These are phyloP conservation scores for Nesometra sesokonis DNA, from an alignment of 35 echinoderm and acorn worm genomes.

Conservation along the genomic window DNA sequence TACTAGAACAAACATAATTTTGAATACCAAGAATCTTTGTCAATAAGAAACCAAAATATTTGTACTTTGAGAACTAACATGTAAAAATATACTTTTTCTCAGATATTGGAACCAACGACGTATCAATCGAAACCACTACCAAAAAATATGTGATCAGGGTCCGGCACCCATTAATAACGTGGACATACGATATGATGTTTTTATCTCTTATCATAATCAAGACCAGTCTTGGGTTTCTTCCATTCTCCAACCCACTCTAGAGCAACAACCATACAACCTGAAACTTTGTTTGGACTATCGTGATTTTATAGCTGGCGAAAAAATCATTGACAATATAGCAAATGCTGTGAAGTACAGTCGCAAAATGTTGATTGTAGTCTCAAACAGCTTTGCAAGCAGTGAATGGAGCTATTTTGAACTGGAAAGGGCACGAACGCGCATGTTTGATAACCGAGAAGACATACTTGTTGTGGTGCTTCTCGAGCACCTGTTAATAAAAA, in stretches of 20 bases:
- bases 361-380: slow-evolving; percentile 32
- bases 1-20: too few relatives aligned
- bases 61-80: neutral
- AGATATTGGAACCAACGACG: neutral
- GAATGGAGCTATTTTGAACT: slow-evolving; percentile 73
- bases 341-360: slow-evolving; percentile 36
- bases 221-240: slow-evolving; percentile 29
- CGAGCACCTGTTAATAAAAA: neutral
- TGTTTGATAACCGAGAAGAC: slow-evolving; percentile 1
- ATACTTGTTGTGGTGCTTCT: neutral
- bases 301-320: slow-evolving; percentile 48
- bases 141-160: neutral
- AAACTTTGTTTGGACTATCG: slow-evolving; percentile 44
- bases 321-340: slow-evolving; percentile 45
- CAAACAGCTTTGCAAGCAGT: slow-evolving; percentile 43
- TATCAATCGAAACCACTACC: neutral
- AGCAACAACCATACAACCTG: neutral
- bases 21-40: too few relatives aligned
- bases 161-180: neutral
- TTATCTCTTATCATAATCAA: slow-evolving; percentile 47
- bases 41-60: too few relatives aligned
- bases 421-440: slow-evolving; percentile 6
- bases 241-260: slow-evolving; percentile 29
- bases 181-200: slow-evolving; percentile 27
- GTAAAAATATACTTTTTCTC: neutral